Percentiles rank a stretch among this genome's conserved stretches.
Conservation (phyloP, 2,113 vertebrate genomes). For the Ondatra zibethicus region DNA sequence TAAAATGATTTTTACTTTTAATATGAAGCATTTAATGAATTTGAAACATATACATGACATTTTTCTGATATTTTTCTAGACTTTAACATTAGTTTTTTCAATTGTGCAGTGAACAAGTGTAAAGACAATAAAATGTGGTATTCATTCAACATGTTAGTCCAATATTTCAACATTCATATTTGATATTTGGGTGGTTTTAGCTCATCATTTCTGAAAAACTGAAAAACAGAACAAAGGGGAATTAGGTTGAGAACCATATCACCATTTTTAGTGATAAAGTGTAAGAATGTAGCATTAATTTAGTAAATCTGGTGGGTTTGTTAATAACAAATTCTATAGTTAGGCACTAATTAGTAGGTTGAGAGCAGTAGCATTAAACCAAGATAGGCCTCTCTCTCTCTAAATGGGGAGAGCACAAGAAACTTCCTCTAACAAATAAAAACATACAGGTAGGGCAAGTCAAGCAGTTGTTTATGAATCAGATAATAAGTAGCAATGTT, state of each 20-base stretch:
- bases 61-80: constrained; percentile 3
- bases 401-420: not conserved
- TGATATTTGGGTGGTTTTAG: not conserved
- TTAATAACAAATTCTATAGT: not conserved
- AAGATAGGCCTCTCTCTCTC: not conserved
- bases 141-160: not conserved
- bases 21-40: too few species aligned
- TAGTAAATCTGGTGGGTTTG: not conserved
- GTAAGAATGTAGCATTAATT: not conserved
- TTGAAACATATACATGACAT: not conserved
- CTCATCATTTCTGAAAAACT: not conserved
- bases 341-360: not conserved
- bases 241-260: not conserved
- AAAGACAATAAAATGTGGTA: constrained; percentile 8
- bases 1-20: not conserved
- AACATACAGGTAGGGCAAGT: not conserved
- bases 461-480: not conserved
- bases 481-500: not conserved
- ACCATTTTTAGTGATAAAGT: not conserved
- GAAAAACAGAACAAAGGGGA: not conserved
- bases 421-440: not conserved
- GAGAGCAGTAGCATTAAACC: not conserved
- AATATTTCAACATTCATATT: not conserved
- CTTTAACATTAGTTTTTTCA: not conserved
- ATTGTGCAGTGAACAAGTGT: not conserved